A percentile compares a stretch with the other conserved stretches of the same genome.
Evolutionary conservation across 2,888 invertebrate species (phyloP).

Genomic region (Orchesellides sinensis): DNA sequence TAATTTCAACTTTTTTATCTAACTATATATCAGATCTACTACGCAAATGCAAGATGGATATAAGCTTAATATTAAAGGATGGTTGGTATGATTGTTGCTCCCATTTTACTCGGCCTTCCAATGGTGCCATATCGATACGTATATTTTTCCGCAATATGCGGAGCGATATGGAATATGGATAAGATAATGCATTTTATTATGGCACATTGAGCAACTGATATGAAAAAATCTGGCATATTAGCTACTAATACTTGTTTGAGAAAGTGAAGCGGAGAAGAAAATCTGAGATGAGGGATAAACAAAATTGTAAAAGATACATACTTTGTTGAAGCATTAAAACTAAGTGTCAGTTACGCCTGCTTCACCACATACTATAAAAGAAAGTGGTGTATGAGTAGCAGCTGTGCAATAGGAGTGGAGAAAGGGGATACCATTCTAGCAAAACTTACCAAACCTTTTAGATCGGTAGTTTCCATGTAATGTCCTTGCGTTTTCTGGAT

Average conservation of each 20-base stretch:
- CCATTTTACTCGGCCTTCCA: too few relatives aligned
- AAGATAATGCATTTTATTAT: too few relatives aligned
- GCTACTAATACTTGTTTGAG: conserved; percentile 1
- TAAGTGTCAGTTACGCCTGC: not conserved
- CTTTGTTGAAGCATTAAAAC: not conserved
- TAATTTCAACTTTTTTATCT: too few relatives aligned
- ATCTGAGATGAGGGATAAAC: not conserved
- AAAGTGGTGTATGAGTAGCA: not conserved
- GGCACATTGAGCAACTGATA: not conserved
- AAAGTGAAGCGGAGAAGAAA: conserved; percentile 13
- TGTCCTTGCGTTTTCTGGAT: too few relatives aligned
- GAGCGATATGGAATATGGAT: not conserved
- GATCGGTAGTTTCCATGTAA: too few relatives aligned
- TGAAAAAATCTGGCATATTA: not conserved
- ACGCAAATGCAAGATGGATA: not conserved
- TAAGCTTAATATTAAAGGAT: not conserved
- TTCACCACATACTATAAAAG: not conserved
- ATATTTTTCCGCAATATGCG: not conserved
- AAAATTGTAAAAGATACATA: not conserved
- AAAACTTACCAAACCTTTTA: too few relatives aligned
- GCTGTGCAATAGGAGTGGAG: not conserved
- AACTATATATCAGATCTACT: too few relatives aligned
- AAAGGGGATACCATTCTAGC: not conserved
- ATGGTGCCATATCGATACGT: not conserved
- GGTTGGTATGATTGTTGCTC: too few relatives aligned